Evolutionary conservation across 2,113 vertebrate genomes (phyloP).

Genomic region (Tinamus guttatus): DNA sequence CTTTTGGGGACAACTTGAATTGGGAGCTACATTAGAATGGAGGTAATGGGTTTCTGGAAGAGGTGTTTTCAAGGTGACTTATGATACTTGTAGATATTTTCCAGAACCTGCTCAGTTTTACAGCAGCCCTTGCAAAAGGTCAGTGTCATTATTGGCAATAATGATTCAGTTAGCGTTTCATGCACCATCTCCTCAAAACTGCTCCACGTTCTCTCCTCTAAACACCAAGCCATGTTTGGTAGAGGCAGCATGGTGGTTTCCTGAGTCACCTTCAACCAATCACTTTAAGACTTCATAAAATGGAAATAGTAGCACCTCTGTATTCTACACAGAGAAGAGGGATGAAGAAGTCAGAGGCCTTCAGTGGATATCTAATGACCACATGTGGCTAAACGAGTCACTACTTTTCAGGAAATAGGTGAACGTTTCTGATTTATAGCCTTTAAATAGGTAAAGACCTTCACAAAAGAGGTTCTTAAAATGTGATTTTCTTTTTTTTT

Average conservation of each 20-base stretch:
- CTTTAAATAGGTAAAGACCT: background rate
- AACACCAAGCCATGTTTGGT: background rate
- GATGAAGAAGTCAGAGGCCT: constrained; percentile 7
- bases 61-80: background rate
- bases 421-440: background rate
- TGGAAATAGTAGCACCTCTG: background rate
- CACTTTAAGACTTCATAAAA: background rate
- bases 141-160: background rate
- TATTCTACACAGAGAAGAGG: background rate
- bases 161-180: constrained; percentile 29
- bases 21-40: background rate
- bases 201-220: background rate
- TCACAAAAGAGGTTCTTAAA: background rate
- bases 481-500: background rate
- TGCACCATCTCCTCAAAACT: constrained; percentile 28
- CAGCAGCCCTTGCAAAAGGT: constrained; percentile 25
- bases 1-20: background rate
- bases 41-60: background rate
- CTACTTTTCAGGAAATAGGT: background rate
- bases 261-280: constrained; percentile 13
- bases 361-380: background rate
- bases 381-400: background rate
- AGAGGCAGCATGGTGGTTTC: background rate
- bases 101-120: background rate
- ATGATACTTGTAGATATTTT: background rate